Evolutionary conservation across 2,797 vertebrate genomes (phyloP).

Genomic region (Mormyrus proboscirostris): DNA sequence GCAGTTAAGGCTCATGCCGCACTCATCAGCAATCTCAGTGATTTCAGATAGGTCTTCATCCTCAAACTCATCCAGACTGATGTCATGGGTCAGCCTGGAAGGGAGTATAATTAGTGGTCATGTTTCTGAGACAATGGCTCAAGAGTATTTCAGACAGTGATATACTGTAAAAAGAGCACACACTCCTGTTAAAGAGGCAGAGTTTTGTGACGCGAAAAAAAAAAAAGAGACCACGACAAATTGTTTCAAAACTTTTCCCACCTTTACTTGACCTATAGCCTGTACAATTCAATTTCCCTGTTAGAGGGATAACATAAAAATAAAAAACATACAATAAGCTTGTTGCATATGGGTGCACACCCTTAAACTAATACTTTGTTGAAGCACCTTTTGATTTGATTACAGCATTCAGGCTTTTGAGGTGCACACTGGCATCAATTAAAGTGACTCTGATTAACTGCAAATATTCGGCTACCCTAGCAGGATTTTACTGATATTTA

Average conservation of each 20-base stretch:
- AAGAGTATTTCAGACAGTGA: neutral
- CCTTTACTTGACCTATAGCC: neutral
- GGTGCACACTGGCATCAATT: neutral
- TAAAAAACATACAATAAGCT: neutral
- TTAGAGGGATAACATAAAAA: neutral
- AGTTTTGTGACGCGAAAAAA: neutral
- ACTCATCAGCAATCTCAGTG: slow-evolving; percentile 85
- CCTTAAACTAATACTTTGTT: neutral
- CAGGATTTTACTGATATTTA: neutral
- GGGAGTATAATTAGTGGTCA: neutral
- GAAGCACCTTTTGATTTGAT: neutral
- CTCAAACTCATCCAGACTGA: slow-evolving; percentile 95
- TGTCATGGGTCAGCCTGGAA: slow-evolving; percentile 91
- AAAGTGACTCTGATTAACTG: neutral
- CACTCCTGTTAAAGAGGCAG: neutral
- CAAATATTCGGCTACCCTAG: neutral
- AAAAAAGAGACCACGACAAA: neutral
- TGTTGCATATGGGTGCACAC: neutral
- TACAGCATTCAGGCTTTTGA: neutral
- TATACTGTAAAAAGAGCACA: neutral
- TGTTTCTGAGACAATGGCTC: neutral
- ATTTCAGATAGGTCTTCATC: slow-evolving; percentile 96
- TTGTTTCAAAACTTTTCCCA: neutral
- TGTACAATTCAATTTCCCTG: neutral
- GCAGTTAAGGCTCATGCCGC: slow-evolving; percentile 86